Percentiles rank a stretch among this genome's conserved stretches.
Evolutionary conservation across 2,888 invertebrate species (phyloP).

Genomic region (Tholera decimalis): DNA sequence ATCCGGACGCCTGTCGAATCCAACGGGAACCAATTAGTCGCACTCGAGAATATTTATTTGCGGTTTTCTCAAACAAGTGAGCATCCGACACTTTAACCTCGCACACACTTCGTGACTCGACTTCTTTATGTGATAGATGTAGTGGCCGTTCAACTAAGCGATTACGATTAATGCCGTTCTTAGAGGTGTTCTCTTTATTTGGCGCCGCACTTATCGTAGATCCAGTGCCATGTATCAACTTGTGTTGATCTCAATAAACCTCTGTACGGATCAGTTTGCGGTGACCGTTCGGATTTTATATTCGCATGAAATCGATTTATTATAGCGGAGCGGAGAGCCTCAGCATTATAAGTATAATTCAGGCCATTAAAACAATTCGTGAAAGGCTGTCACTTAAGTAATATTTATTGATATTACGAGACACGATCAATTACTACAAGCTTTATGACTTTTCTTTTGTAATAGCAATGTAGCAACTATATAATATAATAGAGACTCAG

Average conservation of each 20-base stretch:
- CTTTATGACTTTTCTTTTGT: conserved; percentile 1
- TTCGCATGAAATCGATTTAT: conserved; percentile 10
- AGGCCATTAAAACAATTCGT: conserved; percentile 6
- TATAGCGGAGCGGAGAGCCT: conserved; percentile 14
- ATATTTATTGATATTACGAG: conserved; percentile 9
- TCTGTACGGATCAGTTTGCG: conserved; percentile 24
- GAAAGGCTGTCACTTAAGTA: conserved; percentile 17
- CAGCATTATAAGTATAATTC: conserved; percentile 2
- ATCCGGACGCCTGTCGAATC: conserved; percentile 86
- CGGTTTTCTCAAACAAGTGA: conserved; percentile 86
- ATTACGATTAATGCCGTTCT: conserved; percentile 70
- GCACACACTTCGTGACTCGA: conserved; percentile 77
- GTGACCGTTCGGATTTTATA: conserved; percentile 30
- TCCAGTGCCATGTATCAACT: conserved; percentile 52
- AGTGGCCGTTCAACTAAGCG: conserved; percentile 65
- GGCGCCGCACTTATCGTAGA: conserved; percentile 55
- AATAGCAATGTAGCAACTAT: background rate
- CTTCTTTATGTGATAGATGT: conserved; percentile 75
- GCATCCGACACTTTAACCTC: conserved; percentile 78
- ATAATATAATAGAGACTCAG: conserved; percentile 1
- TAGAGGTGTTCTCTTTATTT: conserved; percentile 62
- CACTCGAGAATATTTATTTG: conserved; percentile 89
- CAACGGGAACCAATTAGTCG: conserved; percentile 90
- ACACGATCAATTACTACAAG: conserved; percentile 2
- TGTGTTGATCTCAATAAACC: conserved; percentile 50